Base-by-base conservation (phyloP, 2,113 vertebrate genomes). In the Triplophysa tibetana region DNA sequence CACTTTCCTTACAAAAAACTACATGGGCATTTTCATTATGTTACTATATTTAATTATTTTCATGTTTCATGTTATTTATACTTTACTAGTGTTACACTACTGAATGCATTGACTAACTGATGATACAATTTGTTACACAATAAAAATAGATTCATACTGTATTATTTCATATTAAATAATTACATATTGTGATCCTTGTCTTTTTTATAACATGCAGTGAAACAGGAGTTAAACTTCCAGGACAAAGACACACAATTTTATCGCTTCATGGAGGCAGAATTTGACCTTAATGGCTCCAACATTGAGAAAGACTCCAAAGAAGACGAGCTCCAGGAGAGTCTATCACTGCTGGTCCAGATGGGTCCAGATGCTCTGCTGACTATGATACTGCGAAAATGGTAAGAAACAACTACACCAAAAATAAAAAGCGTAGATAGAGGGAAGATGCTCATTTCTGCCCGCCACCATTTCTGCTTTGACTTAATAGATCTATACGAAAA, bases 201-300 rank as follows among this genome's bases (percentile, higher is more conserved):
- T 41, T 68, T 41, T 23, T 82, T 81, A 14, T 65, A 83, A 33
- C 52, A 77, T 88, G 4, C 84, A 99, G 97, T 97, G 84, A 96
- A 93, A 90, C 94, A 95, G 1, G 96, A 97, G 87, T 89, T 95
- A 88, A 95, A 96, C 88, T 98, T 98, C 90, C 95, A 94, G 70
- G 97, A 99, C 89, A 95, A 94, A 85, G 96, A 99, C 6, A 90
- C 93, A 1, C 96, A 98, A 77, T 98, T 99, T 85, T 98, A 96
- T 41, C 95, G 95, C n/a, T 98, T 99, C 33, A 88, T 91, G 0
- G 93, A 95, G 79, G 85, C 88, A 0, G 93, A 96, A 83, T 90
- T 87, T 0, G 88, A 87, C 69, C 83, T 89, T 0, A 93, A 91
- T 85, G 78, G 89, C 2, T 2, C 78, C 0, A n/a, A 77, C 0